Percentiles rank a stretch among this genome's conserved stretches.
phyloP scores from a whole-genome alignment of 2,888 invertebrate species.

The Ectemnius cavifrons region DNA sequence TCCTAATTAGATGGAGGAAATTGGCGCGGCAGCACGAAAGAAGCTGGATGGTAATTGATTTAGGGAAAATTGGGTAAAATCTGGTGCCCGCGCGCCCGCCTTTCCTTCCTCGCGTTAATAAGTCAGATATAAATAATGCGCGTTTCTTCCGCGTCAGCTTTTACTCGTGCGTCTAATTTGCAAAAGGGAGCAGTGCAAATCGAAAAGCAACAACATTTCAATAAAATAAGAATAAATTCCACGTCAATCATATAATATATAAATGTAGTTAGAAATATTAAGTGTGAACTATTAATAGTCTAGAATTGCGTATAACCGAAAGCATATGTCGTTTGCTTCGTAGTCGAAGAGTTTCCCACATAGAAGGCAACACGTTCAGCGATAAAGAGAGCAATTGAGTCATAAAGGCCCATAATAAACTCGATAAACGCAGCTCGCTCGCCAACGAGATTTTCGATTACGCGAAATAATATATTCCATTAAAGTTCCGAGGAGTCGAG shows the following conservation, averaged over 20 bases:
- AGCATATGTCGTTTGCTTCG: too few relatives aligned
- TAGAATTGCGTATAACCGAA: too few relatives aligned
- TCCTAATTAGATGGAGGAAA: slow-evolving; percentile 8
- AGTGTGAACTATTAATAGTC: too few relatives aligned
- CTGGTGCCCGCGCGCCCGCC: not conserved
- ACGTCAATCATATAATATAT: too few relatives aligned
- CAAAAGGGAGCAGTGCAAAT: not conserved
- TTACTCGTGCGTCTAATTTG: not conserved
- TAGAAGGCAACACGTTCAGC: too few relatives aligned
- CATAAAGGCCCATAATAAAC: slow-evolving; percentile 24
- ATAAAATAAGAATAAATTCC: too few relatives aligned
- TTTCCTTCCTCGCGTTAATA: not conserved
- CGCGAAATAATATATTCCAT: slow-evolving; percentile 28
- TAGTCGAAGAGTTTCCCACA: too few relatives aligned
- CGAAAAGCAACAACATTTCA: too few relatives aligned
- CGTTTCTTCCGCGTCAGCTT: not conserved
- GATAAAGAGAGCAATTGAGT: not conserved
- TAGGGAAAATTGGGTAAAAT: slow-evolving; percentile 6
- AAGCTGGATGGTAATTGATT: slow-evolving; percentile 14
- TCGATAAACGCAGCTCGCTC: slow-evolving; percentile 27
- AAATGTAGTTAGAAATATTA: too few relatives aligned
- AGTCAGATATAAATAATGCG: slow-evolving; percentile 11
- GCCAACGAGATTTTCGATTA: slow-evolving; percentile 31
- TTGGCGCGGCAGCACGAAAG: not conserved
- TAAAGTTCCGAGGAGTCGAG: slow-evolving; percentile 3